Conservation (phyloP, 2,888 invertebrate species). For the Platerodrilus igneus region DNA sequence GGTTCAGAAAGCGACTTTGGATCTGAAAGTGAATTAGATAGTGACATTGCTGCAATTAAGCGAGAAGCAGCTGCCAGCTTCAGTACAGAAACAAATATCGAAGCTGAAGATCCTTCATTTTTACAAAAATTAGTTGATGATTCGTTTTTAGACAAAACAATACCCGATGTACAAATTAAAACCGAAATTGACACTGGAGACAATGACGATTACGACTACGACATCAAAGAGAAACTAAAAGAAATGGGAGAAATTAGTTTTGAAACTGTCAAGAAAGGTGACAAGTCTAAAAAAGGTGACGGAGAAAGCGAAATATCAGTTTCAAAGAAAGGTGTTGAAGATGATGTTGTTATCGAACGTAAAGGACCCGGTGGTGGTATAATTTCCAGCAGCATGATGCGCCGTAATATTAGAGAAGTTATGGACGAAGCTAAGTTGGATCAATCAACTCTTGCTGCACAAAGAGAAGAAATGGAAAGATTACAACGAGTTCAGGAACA, state of each 20-base stretch:
- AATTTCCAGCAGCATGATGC: conserved; percentile 54
- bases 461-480: conserved; percentile 87
- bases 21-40: conserved; percentile 48
- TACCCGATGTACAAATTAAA: conserved; percentile 14
- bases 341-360: conserved; percentile 20
- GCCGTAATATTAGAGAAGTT: conserved; percentile 87
- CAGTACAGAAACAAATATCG: conserved; percentile 35
- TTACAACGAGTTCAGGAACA: conserved; percentile 80
- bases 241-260: conserved; percentile 56
- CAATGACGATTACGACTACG: conserved; percentile 51
- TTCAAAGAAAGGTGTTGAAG: conserved; percentile 45
- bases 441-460: conserved; percentile 86
- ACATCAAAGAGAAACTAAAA: conserved; percentile 59
- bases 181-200: conserved; percentile 33
- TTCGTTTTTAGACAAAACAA: conserved; percentile 23
- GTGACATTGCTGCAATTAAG: conserved; percentile 44
- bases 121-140: conserved; percentile 42
- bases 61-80: conserved; percentile 40
- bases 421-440: conserved; percentile 91
- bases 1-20: conserved; percentile 43
- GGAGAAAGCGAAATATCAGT: conserved; percentile 72
- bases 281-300: conserved; percentile 43
- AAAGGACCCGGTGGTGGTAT: too few relatives aligned
- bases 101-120: conserved; percentile 26
- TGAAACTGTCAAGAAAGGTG: conserved; percentile 48